Conservation (phyloP, 2,113 vertebrate species). For the Eudorcas thomsonii region DNA sequence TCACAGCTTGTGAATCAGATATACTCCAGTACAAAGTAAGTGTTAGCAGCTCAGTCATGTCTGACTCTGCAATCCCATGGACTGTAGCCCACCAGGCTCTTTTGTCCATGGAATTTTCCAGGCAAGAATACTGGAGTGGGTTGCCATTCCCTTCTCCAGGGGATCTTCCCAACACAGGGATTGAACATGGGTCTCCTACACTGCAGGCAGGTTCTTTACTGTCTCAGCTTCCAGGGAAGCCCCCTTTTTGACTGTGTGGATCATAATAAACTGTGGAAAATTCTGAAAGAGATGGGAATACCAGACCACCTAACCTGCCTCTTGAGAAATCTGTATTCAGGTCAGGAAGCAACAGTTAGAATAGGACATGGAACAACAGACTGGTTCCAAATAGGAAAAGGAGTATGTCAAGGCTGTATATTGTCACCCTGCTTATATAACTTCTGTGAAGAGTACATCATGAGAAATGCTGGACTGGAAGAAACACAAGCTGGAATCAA, state of each 20-base stretch:
- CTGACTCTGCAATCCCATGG: background rate
- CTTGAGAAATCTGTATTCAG: no score
- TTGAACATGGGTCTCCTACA: background rate
- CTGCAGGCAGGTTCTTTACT: background rate
- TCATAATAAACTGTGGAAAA: no score
- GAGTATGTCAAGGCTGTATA: no score
- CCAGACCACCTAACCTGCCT: no score
- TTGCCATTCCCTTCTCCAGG: background rate
- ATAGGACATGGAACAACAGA: no score
- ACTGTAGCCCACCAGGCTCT: background rate
- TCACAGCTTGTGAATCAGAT: background rate
- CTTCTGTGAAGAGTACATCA: no score
- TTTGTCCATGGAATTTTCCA: background rate
- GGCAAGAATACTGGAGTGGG: background rate
- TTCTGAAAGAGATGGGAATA: no score
- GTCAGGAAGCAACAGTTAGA: no score
- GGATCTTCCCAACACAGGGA: background rate
- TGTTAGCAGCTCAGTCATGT: background rate
- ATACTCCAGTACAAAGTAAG: background rate
- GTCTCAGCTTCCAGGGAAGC: background rate
- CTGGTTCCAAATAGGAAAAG: no score
- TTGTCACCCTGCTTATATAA: no score
- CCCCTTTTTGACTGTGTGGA: background rate
- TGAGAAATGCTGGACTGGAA: no score
- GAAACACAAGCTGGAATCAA: no score